phyloP scores from a whole-genome alignment of 2,113 vertebrate species.

The Cardinalis cardinalis region DNA sequence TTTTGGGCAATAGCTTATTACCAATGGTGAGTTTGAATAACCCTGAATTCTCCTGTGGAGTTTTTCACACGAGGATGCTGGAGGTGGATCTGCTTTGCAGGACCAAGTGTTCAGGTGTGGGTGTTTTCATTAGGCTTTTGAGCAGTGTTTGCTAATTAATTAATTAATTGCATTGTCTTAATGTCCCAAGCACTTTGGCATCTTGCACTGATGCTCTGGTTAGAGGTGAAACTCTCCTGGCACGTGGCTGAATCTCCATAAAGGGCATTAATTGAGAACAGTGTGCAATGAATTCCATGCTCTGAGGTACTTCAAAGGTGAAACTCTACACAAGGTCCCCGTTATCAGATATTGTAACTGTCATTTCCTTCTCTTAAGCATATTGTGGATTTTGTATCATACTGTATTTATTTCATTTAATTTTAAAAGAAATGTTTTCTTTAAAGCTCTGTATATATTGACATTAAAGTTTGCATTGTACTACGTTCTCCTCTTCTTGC shows the following conservation, averaged over 20 bases:
- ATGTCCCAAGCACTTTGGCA: constrained; percentile 52
- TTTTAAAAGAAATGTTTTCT: constrained; percentile 91
- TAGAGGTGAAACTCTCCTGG: constrained; percentile 36
- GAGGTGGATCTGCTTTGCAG: constrained; percentile 6
- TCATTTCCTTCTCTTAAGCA: constrained; percentile 74
- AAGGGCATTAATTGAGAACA: constrained; percentile 57
- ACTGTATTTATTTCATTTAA: constrained; percentile 95
- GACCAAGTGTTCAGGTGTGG: not conserved
- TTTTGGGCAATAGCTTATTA: not conserved
- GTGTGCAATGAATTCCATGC: constrained; percentile 52
- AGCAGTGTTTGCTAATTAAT: not conserved
- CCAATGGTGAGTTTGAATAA: not conserved
- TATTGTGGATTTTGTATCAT: constrained; percentile 93
- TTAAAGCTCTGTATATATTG: constrained; percentile 91
- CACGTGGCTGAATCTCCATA: constrained; percentile 31
- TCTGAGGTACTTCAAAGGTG: constrained; percentile 58
- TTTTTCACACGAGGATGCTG: not conserved
- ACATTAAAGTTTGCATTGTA: constrained; percentile 88
- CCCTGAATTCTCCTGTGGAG: not conserved
- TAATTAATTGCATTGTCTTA: not conserved
- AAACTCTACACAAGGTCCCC: constrained; percentile 34
- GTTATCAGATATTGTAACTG: constrained; percentile 56
- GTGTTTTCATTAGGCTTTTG: not conserved
- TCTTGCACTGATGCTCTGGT: constrained; percentile 53
- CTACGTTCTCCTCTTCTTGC: constrained; percentile 52